Percentiles rank a stretch among this genome's conserved stretches.
These are phyloP conservation scores for Drosophila pectinifera DNA, from an alignment of 1,140 invertebrate genomes.

Conservation along the genomic window DNA sequence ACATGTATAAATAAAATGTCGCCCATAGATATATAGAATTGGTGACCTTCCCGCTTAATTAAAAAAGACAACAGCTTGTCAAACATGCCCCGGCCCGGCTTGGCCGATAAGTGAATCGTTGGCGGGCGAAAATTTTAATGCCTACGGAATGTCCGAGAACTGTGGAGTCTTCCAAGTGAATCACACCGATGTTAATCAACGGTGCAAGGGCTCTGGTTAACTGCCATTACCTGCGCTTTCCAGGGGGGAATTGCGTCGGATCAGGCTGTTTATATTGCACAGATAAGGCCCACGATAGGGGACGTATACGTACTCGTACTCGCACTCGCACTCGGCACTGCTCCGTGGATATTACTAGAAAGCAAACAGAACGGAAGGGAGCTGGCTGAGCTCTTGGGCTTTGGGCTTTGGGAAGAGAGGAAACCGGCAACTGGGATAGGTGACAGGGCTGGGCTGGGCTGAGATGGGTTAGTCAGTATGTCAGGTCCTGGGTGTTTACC, in stretches of 20 bases:
- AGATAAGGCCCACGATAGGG: slow-evolving; percentile 60
- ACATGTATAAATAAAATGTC: slow-evolving; percentile 43
- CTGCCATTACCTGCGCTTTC: slow-evolving; percentile 12
- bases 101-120: slow-evolving; percentile 19
- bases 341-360: slow-evolving; percentile 58
- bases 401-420: slow-evolving; percentile 30
- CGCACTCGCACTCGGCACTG: slow-evolving; percentile 5
- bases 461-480: slow-evolving; percentile 65
- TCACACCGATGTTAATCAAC: slow-evolving; percentile 67
- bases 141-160: slow-evolving; percentile 29
- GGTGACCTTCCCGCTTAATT: slow-evolving; percentile 79
- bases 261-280: slow-evolving; percentile 65
- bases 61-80: slow-evolving; percentile 79
- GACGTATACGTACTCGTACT: slow-evolving; percentile 35
- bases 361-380: slow-evolving; percentile 48
- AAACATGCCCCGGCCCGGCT: slow-evolving; percentile 57
- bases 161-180: slow-evolving; percentile 63
- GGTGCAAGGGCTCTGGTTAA: slow-evolving; percentile 21
- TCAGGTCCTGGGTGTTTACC: slow-evolving; percentile 69
- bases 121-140: slow-evolving; percentile 25
- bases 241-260: slow-evolving; percentile 56
- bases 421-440: slow-evolving; percentile 22
- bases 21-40: slow-evolving; percentile 47
- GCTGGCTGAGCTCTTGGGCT: slow-evolving; percentile 21
- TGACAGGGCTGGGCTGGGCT: slow-evolving; percentile 17